A percentile compares a stretch with the other conserved stretches of the same genome.
These are phyloP conservation scores for Stegana nigrithorax DNA, from an alignment of 2,888 invertebrate species.

Conservation along the genomic window DNA sequence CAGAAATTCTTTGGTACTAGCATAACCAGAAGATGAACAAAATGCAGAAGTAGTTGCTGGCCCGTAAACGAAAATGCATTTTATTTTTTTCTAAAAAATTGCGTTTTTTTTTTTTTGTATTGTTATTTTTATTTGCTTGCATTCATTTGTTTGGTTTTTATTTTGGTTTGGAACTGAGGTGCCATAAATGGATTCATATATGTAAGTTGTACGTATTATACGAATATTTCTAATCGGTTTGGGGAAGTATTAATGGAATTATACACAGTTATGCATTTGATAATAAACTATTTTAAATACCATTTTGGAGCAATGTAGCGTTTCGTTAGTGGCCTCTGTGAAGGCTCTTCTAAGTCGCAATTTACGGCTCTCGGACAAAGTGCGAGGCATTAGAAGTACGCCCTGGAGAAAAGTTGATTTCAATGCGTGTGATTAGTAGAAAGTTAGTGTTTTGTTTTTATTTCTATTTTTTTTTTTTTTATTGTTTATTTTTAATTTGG, in stretches of 20 bases:
- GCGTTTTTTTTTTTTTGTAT: too few relatives aligned
- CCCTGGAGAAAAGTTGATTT: slow-evolving; percentile 72
- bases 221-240: too few relatives aligned
- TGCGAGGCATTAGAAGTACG: slow-evolving; percentile 89
- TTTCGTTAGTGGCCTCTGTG: slow-evolving; percentile 90
- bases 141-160: too few relatives aligned
- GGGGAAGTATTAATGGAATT: background rate
- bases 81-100: too few relatives aligned
- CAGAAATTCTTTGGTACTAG: too few relatives aligned
- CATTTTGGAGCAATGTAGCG: slow-evolving; percentile 89
- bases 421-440: slow-evolving; percentile 54
- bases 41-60: too few relatives aligned
- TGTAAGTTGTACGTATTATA: too few relatives aligned
- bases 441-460: background rate
- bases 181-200: too few relatives aligned
- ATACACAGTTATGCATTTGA: background rate
- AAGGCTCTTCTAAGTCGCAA: slow-evolving; percentile 88
- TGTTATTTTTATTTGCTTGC: too few relatives aligned
- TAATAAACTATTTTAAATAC: slow-evolving; percentile 70
- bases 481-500: slow-evolving; percentile 20
- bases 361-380: slow-evolving; percentile 88
- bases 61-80: too few relatives aligned
- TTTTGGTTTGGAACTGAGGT: too few relatives aligned
- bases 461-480: slow-evolving; percentile 12
- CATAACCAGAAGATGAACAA: too few relatives aligned